phyloP scores from a whole-genome alignment of 2,113 vertebrate species.

The Clinocottus analis region DNA sequence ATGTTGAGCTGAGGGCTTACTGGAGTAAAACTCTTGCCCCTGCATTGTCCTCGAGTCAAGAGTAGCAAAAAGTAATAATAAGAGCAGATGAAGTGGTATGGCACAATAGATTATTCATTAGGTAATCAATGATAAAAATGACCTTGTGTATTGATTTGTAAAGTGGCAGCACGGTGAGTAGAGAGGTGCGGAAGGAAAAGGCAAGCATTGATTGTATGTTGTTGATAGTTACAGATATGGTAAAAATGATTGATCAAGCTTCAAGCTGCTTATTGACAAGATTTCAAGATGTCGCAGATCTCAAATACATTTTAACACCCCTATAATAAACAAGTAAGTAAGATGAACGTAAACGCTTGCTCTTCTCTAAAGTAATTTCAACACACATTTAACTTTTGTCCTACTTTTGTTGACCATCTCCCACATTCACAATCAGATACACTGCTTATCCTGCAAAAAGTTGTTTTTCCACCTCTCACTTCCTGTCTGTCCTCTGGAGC shows the following conservation, averaged over 20 bases:
- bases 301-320: not conserved
- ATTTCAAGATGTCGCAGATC: constrained; percentile 3
- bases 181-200: not conserved
- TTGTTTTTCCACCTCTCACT: not conserved
- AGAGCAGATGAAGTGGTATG: constrained; percentile 16
- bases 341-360: not conserved
- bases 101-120: constrained; percentile 16
- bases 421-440: not conserved
- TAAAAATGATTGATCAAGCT: not conserved
- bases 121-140: constrained; percentile 6
- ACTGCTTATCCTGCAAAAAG: not conserved
- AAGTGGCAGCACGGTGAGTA: constrained; percentile 9
- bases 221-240: constrained; percentile 9
- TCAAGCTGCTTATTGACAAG: not conserved
- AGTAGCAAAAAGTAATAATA: constrained; percentile 2
- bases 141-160: not conserved
- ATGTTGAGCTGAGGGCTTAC: constrained; percentile 14
- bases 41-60: not conserved
- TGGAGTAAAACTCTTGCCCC: constrained; percentile 23
- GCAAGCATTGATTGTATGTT: not conserved
- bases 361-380: not conserved
- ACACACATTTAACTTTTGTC: not conserved
- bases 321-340: not conserved
- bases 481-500: not conserved
- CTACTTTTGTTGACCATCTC: not conserved